Conservation (phyloP, 2,113 vertebrate genomes). For the Pterocles gutturalis region DNA sequence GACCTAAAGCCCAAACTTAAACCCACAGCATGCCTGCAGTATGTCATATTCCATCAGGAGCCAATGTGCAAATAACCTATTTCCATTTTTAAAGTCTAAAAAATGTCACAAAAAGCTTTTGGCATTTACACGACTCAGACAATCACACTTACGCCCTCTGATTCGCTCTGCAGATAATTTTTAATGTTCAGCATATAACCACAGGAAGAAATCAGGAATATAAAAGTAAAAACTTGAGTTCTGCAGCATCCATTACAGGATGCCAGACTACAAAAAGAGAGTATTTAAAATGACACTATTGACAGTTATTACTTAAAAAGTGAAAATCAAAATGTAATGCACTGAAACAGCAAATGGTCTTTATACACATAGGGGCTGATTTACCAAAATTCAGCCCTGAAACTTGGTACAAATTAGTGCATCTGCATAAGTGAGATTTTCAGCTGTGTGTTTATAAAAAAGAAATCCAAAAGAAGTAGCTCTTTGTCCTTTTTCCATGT, state of each 20-base stretch:
- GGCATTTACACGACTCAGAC: conserved; percentile 79
- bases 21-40: conserved; percentile 36
- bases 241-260: conserved; percentile 57
- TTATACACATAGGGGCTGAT: neutral
- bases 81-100: conserved; percentile 82
- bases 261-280: conserved; percentile 23
- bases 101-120: conserved; percentile 83
- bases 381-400: neutral
- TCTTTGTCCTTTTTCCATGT: neutral
- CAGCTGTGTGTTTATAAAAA: neutral
- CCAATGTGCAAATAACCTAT: conserved; percentile 79
- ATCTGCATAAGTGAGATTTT: neutral
- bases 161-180: conserved; percentile 80
- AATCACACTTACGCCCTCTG: conserved; percentile 73
- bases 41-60: conserved; percentile 77
- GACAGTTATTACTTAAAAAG: conserved; percentile 52
- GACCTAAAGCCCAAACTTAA: conserved; percentile 57
- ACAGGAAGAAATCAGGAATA: conserved; percentile 76
- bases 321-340: conserved; percentile 58
- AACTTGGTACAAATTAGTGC: neutral
- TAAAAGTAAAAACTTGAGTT: conserved; percentile 66
- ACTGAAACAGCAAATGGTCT: conserved; percentile 35
- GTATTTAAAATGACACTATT: conserved; percentile 54
- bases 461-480: neutral
- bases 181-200: conserved; percentile 70